Evolutionary conservation across 2,797 vertebrate genomes (phyloP), one percentile per base, ranked within the genome.

Genomic region (Lates japonicus): DNA sequence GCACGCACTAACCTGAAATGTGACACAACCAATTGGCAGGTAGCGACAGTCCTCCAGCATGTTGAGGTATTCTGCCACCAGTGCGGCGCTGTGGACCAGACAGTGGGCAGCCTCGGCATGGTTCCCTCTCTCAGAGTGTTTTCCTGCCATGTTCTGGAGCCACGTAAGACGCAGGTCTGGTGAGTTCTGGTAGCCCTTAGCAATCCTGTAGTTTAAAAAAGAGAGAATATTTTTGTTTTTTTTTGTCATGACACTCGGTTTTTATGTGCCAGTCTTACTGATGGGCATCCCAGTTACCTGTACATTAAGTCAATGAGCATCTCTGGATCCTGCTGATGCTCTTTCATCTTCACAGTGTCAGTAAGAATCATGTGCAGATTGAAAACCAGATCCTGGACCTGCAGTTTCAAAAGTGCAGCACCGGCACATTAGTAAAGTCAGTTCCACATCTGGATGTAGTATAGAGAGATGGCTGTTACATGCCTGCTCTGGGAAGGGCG

Each of bases 321-420:
- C 92, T 98, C 97, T 0, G 97, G 97, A 88, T 98, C 97, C 78
- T 97, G 96, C 90, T 98, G 97, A 80, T 98, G 96, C 65, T 97
- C 97, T 85, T 98, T 98, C 97, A 98, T 98, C 90, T 98, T 98
- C 39, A 98, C 97, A 0, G 97, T 98, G 90, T 98, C 97, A 0
- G 97, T 98, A 48, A 98, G 95, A 88, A 98, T 98, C 97, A 98
- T 98, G 94, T 98, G 97, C 79, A 98, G 89, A 90, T 98, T 98
- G 90, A 98, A 98, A 81, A 97, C 97, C 64, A 98, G 94, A 90
- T 98, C 97, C 90, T 98, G 97, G 44, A 98, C 97, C 97, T 98
- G 85, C 7, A 49, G 54, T 55, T 87, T 79, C 3, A 44, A 67
- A 66, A 65, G 44, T 6, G 9, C 9, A 72, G 63, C 20, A 37